These are phyloP conservation scores for Willisornis vidua DNA, from an alignment of 2,113 vertebrate genomes.

Conservation along the genomic window DNA sequence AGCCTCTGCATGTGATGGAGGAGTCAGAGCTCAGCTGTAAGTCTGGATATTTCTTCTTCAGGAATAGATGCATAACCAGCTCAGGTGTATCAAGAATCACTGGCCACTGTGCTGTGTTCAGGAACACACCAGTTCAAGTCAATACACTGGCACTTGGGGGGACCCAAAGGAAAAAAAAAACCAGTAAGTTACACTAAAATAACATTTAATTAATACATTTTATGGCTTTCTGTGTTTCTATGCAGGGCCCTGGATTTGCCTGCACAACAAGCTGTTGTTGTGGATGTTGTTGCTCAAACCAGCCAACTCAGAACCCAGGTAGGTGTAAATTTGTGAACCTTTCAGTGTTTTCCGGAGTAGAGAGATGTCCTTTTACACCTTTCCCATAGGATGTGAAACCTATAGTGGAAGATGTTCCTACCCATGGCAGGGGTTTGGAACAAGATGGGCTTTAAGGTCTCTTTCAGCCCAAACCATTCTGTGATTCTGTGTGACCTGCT, in stretches of 20 bases:
- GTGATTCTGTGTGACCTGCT: neutral
- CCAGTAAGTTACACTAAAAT: neutral
- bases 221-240: neutral
- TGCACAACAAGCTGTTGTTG: neutral
- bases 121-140: neutral
- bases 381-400: neutral
- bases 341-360: neutral
- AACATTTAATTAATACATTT: neutral
- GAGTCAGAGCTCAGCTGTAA: neutral
- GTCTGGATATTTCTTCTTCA: neutral
- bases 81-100: neutral
- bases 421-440: neutral
- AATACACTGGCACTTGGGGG: neutral
- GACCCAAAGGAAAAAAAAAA: neutral
- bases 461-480: neutral
- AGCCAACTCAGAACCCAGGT: rapidly evolving
- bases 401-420: neutral
- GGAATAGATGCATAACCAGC: neutral
- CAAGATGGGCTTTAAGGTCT: neutral
- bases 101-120: neutral
- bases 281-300: neutral
- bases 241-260: neutral
- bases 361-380: neutral
- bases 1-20: neutral
- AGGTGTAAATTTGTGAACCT: neutral